phyloP scores from a whole-genome alignment of 2,113 vertebrate species.

The Pelecanoides urinatrix region DNA sequence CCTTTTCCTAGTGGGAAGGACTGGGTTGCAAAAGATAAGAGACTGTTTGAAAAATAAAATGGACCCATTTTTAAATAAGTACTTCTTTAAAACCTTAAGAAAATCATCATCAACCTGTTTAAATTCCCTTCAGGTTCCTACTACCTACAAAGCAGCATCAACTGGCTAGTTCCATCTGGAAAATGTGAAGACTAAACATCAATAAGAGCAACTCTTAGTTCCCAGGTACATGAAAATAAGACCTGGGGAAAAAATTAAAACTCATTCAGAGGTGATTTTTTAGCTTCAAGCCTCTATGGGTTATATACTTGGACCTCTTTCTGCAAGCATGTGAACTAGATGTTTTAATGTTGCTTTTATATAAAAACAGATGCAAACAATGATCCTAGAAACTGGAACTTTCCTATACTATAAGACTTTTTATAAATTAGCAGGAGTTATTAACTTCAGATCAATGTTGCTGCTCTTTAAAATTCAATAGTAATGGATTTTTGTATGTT shows the following conservation, averaged over 20 bases:
- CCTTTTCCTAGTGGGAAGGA: neutral
- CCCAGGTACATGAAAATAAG: neutral
- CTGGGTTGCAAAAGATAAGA: neutral
- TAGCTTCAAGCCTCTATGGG: neutral
- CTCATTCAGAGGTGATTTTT: neutral
- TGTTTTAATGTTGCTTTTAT: neutral
- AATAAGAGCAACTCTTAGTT: neutral
- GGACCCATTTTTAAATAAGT: neutral
- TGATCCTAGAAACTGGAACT: neutral
- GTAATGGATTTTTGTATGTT: rapidly evolving
- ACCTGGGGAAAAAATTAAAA: neutral
- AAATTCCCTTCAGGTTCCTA: neutral
- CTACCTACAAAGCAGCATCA: neutral
- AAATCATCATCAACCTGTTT: neutral
- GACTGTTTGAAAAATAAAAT: neutral
- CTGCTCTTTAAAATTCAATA: neutral
- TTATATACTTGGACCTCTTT: neutral
- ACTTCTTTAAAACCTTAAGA: neutral
- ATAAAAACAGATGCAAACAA: neutral
- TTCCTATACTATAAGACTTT: neutral
- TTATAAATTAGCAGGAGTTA: neutral
- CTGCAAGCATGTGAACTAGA: neutral
- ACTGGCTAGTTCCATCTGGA: neutral
- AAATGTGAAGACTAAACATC: neutral
- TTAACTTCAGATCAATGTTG: neutral